These are phyloP conservation scores for Strix uralensis DNA, from an alignment of 2,113 vertebrate species.

Conservation along the genomic window DNA sequence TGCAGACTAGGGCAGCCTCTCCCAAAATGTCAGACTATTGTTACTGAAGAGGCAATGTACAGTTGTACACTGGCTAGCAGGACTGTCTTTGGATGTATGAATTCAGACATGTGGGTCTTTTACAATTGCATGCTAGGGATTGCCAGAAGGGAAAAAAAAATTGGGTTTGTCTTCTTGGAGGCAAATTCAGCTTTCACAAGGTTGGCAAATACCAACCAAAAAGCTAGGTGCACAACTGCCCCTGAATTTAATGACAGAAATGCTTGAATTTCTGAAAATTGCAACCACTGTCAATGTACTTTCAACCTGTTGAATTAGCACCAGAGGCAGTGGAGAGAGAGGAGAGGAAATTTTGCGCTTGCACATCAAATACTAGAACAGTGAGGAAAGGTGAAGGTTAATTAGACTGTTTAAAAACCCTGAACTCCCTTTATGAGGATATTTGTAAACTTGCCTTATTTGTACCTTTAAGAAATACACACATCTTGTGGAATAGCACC, in stretches of 20 bases:
- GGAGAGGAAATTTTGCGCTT: background rate
- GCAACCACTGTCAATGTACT: background rate
- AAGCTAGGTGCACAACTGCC: background rate
- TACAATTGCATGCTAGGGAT: background rate
- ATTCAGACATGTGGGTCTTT: background rate
- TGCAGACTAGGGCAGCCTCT: background rate
- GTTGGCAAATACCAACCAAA: background rate
- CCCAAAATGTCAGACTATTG: background rate
- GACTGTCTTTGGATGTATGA: background rate
- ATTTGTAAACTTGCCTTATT: background rate
- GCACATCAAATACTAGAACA: background rate
- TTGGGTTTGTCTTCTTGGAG: background rate
- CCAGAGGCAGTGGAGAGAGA: background rate
- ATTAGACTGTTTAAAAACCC: background rate
- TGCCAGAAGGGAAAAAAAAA: background rate
- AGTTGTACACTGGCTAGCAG: background rate
- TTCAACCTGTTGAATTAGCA: background rate
- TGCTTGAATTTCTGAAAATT: background rate
- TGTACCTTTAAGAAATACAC: background rate
- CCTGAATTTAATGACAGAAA: background rate
- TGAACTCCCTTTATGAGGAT: background rate
- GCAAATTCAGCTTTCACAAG: background rate
- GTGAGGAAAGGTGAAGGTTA: background rate
- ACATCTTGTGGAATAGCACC: background rate
- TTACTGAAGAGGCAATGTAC: background rate